Evolutionary conservation across 2,888 invertebrate genomes (phyloP).

Genomic region (Morinoia aosen): DNA sequence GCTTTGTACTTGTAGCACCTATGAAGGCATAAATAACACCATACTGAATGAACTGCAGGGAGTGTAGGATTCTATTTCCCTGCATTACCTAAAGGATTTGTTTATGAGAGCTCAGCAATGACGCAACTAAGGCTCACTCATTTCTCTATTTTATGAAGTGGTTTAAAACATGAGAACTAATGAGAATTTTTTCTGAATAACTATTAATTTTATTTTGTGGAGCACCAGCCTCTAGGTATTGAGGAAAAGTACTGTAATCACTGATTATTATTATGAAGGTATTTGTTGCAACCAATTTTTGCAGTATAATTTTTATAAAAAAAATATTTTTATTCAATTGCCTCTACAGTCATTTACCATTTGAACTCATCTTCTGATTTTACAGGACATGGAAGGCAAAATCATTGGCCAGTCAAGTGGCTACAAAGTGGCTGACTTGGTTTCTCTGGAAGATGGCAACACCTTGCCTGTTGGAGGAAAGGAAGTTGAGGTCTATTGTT

Average conservation of each 20-base stretch:
- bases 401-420: conserved; percentile 74
- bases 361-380: neutral
- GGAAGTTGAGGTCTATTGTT: conserved; percentile 74
- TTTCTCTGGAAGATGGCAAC: conserved; percentile 73
- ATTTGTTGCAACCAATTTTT: neutral
- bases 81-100: neutral
- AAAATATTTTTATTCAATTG: neutral
- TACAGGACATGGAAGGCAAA: conserved; percentile 76
- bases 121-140: neutral
- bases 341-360: neutral
- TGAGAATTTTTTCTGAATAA: too few relatives aligned
- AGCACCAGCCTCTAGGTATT: too few relatives aligned
- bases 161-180: neutral
- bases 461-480: conserved; percentile 74
- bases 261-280: too few relatives aligned
- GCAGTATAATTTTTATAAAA: neutral
- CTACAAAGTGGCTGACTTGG: conserved; percentile 71
- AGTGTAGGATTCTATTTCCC: neutral
- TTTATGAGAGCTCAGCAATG: neutral
- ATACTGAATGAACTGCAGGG: neutral
- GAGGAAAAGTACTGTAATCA: too few relatives aligned
- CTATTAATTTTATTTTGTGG: too few relatives aligned
- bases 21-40: neutral
- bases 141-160: neutral
- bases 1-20: neutral